phyloP scores from a whole-genome alignment of 2,888 invertebrate species.

The Melipona bicolor region DNA sequence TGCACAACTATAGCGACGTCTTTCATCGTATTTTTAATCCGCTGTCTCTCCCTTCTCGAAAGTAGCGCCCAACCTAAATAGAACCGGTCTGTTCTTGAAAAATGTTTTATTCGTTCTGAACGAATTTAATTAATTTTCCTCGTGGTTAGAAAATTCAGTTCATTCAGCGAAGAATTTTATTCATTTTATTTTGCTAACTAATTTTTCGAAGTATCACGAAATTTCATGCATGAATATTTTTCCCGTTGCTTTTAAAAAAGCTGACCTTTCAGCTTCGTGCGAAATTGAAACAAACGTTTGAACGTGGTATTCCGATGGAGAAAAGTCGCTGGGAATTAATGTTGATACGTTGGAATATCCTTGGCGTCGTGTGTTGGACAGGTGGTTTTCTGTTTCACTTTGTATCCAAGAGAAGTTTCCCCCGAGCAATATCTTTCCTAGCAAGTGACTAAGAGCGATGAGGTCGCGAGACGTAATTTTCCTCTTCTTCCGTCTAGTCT shows the following conservation, averaged over 20 bases:
- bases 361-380: background rate
- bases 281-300: background rate
- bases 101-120: background rate
- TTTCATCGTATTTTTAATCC: background rate
- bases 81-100: background rate
- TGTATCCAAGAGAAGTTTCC: background rate
- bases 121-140: background rate
- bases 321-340: background rate
- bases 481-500: background rate
- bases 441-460: background rate
- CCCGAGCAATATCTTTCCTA: background rate
- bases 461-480: constrained; percentile 4
- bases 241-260: background rate
- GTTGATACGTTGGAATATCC: background rate
- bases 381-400: background rate
- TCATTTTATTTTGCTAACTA: background rate
- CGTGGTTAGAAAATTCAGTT: too few species aligned
- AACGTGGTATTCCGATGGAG: too few species aligned
- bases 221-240: background rate
- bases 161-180: background rate
- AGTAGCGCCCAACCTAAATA: background rate
- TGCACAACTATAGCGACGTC: background rate
- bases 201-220: background rate
- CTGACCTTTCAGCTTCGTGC: too few species aligned
- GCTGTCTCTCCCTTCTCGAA: background rate